Evolutionary conservation across 2,113 vertebrate species (phyloP).

Genomic region (Pyrgilauda ruficollis): DNA sequence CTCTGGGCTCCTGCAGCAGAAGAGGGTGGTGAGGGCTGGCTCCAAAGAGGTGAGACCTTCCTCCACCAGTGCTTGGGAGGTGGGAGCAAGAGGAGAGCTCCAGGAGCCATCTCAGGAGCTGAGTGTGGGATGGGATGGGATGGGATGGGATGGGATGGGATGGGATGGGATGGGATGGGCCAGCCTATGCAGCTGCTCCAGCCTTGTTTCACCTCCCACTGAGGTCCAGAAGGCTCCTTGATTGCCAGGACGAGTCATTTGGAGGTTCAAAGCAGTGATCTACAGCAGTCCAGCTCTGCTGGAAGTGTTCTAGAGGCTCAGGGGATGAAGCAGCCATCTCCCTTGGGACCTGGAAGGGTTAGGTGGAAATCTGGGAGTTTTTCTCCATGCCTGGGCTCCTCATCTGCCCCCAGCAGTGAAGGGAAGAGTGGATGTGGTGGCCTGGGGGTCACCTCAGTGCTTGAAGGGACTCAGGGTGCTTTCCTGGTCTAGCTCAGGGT

Average conservation of each 20-base stretch:
- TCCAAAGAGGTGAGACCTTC: not conserved
- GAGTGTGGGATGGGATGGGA: not conserved
- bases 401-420: fast-evolving
- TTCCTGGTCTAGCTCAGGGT: not conserved
- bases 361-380: not conserved
- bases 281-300: not conserved
- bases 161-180: not conserved
- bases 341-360: not conserved
- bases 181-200: fast-evolving
- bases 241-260: not conserved
- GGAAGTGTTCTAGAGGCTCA: not conserved
- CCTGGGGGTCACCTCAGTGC: not conserved
- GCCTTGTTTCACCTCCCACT: not conserved
- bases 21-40: not conserved
- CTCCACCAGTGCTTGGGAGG: not conserved
- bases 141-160: not conserved
- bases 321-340: not conserved
- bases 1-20: fast-evolving
- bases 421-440: not conserved
- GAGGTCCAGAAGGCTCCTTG: not conserved
- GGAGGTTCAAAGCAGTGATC: not conserved
- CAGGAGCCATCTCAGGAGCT: not conserved
- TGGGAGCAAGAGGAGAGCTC: not conserved
- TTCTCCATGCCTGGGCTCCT: not conserved
- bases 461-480: not conserved